Evolutionary conservation across 2,797 vertebrate genomes (phyloP), one percentile per base, ranked within the genome.

Genomic region (Atherinosoma microstoma): DNA sequence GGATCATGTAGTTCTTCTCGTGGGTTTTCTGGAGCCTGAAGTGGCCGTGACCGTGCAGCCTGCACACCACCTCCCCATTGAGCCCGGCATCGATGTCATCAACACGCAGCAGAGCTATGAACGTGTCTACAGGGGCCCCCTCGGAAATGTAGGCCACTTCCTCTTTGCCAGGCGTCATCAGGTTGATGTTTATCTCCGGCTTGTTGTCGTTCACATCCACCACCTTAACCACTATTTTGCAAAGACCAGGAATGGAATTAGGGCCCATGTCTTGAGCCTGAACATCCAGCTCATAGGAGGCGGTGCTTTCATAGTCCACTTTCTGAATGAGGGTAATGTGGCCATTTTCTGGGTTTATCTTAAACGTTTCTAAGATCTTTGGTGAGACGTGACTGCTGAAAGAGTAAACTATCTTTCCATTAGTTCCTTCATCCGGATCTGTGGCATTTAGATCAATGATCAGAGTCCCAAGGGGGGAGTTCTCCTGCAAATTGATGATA

Each of bases 191-290:
- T 76, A 99, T 98, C 87, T 98, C 97, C 0, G 98, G 98, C 65
- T 97, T 98, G 89, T 99, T 99, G 89, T 99, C 98, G 32, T 99
- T 99, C 8, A 99, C 96, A 27, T 99, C 98, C 72, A 97, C 96
- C 64, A 99, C 90, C 86, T 98, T 97, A 68, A 99, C 96, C 69
- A 99, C 95, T 60, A 98, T 98, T 89, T 99, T 99, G 89, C 98
- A 99, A 58, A 98, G 96, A 51, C 96, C 98, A 0, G 98, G 97
- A 70, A 99, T 98, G 2, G 98, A 98, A 80, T 99, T 99, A 0
- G 98, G 98, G 40, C 98, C 98, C 93, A 98, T 24, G 70, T 99
- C 98, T 80, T 98, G 97, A 40, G 98, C 98, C 85, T 98, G 98
- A 1, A 96, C 95, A 20, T 98, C 98, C 38, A 99, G 95, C 89